These are phyloP conservation scores for Hapalemur alaotrensis DNA, from an alignment of 2,797 vertebrate genomes.

Conservation along the genomic window DNA sequence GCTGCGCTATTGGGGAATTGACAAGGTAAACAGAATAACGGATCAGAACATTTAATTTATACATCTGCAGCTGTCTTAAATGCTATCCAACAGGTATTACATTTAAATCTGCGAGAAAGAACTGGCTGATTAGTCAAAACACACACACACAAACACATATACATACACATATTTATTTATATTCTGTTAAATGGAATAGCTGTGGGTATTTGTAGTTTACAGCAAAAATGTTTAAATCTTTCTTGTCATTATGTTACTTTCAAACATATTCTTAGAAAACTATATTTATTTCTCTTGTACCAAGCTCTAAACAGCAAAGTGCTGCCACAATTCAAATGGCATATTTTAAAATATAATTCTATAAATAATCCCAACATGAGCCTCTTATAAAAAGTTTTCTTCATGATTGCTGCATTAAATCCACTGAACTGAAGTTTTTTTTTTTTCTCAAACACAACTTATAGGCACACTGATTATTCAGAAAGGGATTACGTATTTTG, in stretches of 20 bases:
- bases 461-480: neutral
- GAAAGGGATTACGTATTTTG: neutral
- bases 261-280: constrained; percentile 19
- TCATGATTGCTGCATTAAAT: neutral
- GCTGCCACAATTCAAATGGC: constrained; percentile 17
- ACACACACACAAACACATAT: neutral
- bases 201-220: constrained; percentile 18
- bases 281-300: constrained; percentile 18
- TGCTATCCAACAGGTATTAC: neutral
- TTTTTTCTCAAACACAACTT: constrained; percentile 22
- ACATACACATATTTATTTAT: neutral
- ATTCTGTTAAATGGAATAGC: constrained; percentile 1
- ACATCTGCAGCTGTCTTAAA: constrained; percentile 29
- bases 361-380: neutral
- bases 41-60: constrained; percentile 43
- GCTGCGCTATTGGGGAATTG: neutral
- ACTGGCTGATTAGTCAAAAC: neutral
- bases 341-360: constrained; percentile 45
- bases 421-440: neutral
- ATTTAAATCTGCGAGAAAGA: constrained; percentile 34
- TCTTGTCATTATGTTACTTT: neutral
- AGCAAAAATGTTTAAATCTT: constrained; percentile 35
- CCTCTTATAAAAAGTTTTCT: neutral
- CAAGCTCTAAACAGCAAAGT: constrained; percentile 25
- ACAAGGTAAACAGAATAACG: constrained; percentile 32